Evolutionary conservation across 2,888 invertebrate species (phyloP).

Genomic region (Anoncus sp.): DNA sequence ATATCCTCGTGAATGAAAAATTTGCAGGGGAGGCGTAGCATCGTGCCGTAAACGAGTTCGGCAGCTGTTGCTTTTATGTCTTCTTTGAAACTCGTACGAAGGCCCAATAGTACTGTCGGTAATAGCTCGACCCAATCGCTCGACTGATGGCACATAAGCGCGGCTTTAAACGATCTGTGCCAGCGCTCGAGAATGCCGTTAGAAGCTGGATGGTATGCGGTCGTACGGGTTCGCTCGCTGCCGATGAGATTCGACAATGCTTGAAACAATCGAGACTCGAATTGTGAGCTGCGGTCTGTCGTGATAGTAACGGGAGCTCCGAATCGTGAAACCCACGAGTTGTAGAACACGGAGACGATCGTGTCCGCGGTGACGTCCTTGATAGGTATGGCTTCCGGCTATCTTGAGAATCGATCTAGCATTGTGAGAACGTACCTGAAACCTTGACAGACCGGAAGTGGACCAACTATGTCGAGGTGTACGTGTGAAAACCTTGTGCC

Average conservation of each 20-base stretch:
- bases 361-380: too few species aligned
- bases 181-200: constrained; percentile 81
- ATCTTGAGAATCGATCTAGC: too few species aligned
- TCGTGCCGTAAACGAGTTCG: constrained; percentile 34
- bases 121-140: constrained; percentile 3
- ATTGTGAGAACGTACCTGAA: too few species aligned
- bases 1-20: constrained; percentile 30
- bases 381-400: too few species aligned
- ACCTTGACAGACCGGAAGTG: too few species aligned
- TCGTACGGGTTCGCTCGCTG: background rate
- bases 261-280: background rate
- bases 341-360: too few species aligned
- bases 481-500: too few species aligned
- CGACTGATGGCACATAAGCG: constrained; percentile 70
- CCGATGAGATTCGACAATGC: background rate
- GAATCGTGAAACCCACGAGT: too few species aligned
- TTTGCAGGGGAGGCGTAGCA: constrained; percentile 12
- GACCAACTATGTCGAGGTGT: too few species aligned
- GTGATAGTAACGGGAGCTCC: too few species aligned
- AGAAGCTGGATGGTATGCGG: constrained; percentile 54
- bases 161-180: constrained; percentile 80
- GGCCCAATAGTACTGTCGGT: constrained; percentile 73
- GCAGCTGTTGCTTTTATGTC: constrained; percentile 17
- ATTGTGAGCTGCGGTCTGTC: too few species aligned
- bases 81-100: constrained; percentile 66